Conservation (phyloP, 2,797 vertebrate genomes). For the Spinus pinus region DNA sequence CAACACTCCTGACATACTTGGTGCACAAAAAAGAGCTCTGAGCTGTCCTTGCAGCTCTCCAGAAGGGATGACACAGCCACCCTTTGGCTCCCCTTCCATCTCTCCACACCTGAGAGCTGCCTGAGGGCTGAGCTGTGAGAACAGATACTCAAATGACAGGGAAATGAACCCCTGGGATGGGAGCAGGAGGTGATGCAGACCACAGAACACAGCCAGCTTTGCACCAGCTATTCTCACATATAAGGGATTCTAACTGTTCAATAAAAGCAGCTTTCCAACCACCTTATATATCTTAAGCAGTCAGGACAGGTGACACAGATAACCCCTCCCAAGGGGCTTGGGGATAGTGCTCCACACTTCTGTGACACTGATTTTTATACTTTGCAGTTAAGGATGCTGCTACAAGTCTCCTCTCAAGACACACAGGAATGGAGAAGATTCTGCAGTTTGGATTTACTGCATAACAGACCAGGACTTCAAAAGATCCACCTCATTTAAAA, state of each 20-base stretch:
- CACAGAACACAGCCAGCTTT: not conserved
- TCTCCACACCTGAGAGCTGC: not conserved
- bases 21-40: not conserved
- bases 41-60: not conserved
- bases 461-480: not conserved
- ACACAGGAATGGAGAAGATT: not conserved
- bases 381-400: not conserved
- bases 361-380: not conserved
- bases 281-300: not conserved
- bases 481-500: not conserved
- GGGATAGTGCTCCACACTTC: not conserved
- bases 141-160: not conserved
- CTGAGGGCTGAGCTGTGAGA: not conserved
- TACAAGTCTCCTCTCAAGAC: not conserved
- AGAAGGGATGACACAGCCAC: not conserved
- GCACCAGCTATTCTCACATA: not conserved
- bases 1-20: not conserved
- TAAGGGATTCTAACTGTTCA: not conserved
- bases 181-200: not conserved
- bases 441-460: not conserved
- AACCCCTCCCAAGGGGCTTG: not conserved
- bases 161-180: not conserved
- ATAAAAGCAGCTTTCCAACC: not conserved
- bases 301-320: not conserved
- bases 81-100: not conserved